Evolutionary conservation across 92 coral and sea anemone genomes (phyloP).

Genomic region (Bergia sp.): DNA sequence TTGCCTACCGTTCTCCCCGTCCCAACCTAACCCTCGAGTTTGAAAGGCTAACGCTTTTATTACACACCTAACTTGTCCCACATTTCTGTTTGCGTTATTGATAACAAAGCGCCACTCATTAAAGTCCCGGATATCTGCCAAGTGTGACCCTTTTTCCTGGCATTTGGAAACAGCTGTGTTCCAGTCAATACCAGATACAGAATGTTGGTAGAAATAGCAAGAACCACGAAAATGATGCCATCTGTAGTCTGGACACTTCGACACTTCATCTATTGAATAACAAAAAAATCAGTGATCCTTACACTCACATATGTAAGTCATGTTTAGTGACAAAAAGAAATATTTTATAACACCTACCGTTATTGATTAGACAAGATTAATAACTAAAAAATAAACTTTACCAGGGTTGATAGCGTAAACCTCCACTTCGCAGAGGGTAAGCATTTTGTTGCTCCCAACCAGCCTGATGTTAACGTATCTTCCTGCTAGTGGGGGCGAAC

Average conservation of each 20-base stretch:
- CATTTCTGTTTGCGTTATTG: background rate
- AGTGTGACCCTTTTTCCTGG: background rate
- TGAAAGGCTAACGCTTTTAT: too few relatives aligned
- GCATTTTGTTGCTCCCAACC: background rate
- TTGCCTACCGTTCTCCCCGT: too few relatives aligned
- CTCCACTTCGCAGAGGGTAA: constrained; percentile 3
- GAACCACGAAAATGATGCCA: constrained; percentile 38
- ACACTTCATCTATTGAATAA: background rate
- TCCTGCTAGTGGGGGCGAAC: background rate
- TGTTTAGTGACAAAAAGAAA: too few relatives aligned
- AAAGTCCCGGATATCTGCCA: constrained; percentile 14
- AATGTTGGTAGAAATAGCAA: constrained; percentile 21
- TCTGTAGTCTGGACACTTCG: constrained; percentile 16
- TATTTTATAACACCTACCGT: background rate
- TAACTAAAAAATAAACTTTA: background rate
- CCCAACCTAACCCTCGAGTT: too few relatives aligned
- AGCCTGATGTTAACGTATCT: constrained; percentile 14
- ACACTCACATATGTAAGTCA: too few relatives aligned
- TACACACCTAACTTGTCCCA: constrained; percentile 9
- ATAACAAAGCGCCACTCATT: constrained; percentile 30
- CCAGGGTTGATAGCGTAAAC: constrained; percentile 23
- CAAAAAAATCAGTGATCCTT: background rate
- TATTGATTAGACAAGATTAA: too few relatives aligned
- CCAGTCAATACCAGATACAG: constrained; percentile 12
- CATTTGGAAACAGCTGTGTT: constrained; percentile 7